A percentile compares a stretch with the other conserved stretches of the same genome.
phyloP scores from a whole-genome alignment of 2,797 vertebrate genomes.

The Florisuga fusca region DNA sequence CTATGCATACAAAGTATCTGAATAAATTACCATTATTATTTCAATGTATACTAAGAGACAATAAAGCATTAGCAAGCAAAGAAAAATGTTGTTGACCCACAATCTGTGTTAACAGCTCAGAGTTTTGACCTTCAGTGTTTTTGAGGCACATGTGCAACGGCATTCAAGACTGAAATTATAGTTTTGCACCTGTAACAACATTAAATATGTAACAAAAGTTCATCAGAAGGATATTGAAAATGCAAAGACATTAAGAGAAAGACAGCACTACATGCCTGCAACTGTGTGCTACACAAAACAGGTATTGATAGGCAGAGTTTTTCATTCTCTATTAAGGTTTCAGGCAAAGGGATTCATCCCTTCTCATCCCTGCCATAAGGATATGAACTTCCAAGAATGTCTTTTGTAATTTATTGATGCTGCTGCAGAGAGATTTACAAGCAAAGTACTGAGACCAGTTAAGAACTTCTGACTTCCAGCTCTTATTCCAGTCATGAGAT shows the following conservation, averaged over 20 bases:
- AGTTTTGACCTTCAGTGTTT: slow-evolving; percentile 83
- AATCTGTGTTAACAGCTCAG: slow-evolving; percentile 84
- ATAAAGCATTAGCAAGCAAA: slow-evolving; percentile 87
- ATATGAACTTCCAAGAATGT: neutral
- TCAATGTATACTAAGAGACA: slow-evolving; percentile 86
- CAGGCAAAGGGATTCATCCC: neutral
- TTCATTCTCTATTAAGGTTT: neutral
- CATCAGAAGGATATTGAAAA: slow-evolving; percentile 71
- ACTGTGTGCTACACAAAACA: neutral
- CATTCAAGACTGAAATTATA: slow-evolving; percentile 85
- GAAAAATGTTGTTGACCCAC: slow-evolving; percentile 88
- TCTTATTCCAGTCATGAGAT: neutral
- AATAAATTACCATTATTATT: slow-evolving; percentile 90
- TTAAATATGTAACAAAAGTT: slow-evolving; percentile 69
- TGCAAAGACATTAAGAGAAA: neutral
- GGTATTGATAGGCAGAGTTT: neutral
- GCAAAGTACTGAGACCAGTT: neutral
- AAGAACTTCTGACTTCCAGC: neutral
- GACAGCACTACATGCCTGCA: neutral
- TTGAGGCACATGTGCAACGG: slow-evolving; percentile 70
- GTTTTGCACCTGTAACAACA: slow-evolving; percentile 86
- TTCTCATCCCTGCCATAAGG: neutral
- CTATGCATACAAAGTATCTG: slow-evolving; percentile 88
- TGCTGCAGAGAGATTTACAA: neutral
- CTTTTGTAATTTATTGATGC: neutral